Percentiles rank a stretch among this genome's conserved stretches.
These are phyloP conservation scores for Diprion similis DNA, from an alignment of 1,140 invertebrate genomes.

Conservation along the genomic window DNA sequence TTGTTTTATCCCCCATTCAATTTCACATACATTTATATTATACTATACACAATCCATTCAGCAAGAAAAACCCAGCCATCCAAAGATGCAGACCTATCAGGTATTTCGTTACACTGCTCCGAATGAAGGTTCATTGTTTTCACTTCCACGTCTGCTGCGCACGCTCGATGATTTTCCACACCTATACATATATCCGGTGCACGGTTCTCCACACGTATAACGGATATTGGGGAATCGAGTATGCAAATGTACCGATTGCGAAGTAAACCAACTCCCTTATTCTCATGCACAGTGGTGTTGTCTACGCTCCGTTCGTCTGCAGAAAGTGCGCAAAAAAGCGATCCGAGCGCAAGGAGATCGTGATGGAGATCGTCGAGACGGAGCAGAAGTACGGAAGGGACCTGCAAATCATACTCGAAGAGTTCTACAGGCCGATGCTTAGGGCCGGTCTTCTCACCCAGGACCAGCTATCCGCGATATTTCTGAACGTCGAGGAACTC, in stretches of 20 bases:
- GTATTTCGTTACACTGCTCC: no score
- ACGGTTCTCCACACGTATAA: no score
- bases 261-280: conserved; percentile 21
- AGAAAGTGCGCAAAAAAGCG: conserved; percentile 87
- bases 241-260: no score
- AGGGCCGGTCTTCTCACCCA: conserved; percentile 84
- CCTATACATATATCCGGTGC: not conserved
- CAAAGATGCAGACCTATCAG: no score
- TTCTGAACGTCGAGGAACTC: conserved; percentile 93
- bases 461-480: conserved; percentile 87
- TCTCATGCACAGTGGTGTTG: conserved; percentile 65
- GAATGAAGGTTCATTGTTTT: not conserved
- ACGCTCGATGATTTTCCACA: conserved; percentile 25
- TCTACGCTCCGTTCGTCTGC: conserved; percentile 83
- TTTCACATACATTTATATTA: no score
- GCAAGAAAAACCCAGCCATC: no score
- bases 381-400: conserved; percentile 95
- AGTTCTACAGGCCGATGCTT: conserved; percentile 93
- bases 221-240: no score
- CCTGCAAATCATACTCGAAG: conserved; percentile 89
- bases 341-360: conserved; percentile 91
- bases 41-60: no score
- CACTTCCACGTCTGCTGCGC: conserved; percentile 12
- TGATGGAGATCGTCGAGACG: conserved; percentile 95
- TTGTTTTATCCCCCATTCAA: no score